Conservation (phyloP, 2,113 vertebrate species). For the Lipophrys pholis region DNA sequence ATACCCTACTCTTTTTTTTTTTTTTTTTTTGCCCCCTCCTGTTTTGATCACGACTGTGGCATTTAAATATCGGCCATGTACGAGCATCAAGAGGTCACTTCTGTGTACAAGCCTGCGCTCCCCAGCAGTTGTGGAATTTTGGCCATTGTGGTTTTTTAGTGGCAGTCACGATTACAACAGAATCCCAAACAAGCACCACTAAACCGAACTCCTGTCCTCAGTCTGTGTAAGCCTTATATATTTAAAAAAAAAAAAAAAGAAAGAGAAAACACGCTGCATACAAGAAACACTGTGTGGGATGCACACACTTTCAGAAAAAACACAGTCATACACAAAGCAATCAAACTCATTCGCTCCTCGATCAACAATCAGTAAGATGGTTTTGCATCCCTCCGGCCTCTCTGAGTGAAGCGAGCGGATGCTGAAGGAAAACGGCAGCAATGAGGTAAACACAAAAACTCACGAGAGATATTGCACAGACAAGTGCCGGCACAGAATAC, state of each 20-base stretch:
- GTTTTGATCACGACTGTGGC: conserved; percentile 29
- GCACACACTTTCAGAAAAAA: conserved; percentile 28
- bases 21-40: not conserved
- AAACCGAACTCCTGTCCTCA: conserved; percentile 40
- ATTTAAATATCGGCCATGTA: conserved; percentile 50
- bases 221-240: conserved; percentile 36
- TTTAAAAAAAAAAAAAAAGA: no score
- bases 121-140: conserved; percentile 43
- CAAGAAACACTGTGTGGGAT: conserved; percentile 29
- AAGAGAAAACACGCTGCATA: conserved; percentile 29
- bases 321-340: conserved; percentile 6
- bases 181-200: conserved; percentile 57
- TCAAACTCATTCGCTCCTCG: conserved; percentile 38
- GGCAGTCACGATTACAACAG: conserved; percentile 57
- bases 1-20: conserved; percentile 29
- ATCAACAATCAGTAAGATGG: conserved; percentile 55
- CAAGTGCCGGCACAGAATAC: conserved; percentile 91
- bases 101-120: conserved; percentile 55
- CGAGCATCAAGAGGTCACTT: conserved; percentile 66
- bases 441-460: conserved; percentile 79
- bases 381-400: conserved; percentile 23
- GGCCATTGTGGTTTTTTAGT: conserved; percentile 59
- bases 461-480: conserved; percentile 91
- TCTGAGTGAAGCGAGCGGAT: conserved; percentile 38
- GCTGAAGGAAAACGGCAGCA: conserved; percentile 77